phyloP scores from a whole-genome alignment of 2,797 vertebrate genomes.

The Margarornis squamiger region DNA sequence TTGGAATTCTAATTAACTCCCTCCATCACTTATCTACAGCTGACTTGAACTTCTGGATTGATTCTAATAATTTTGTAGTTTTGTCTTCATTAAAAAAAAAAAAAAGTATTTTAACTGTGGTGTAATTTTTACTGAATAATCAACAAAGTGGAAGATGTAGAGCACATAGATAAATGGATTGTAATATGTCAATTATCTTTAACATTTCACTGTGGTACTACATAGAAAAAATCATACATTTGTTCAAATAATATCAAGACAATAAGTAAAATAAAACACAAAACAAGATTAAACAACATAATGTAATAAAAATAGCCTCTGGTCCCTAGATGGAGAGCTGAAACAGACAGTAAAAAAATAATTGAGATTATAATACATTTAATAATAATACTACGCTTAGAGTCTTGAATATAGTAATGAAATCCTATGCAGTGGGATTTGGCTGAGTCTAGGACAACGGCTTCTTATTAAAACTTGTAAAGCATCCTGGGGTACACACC shows the following conservation, averaged over 20 bases:
- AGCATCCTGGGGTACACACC: neutral
- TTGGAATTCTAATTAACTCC: neutral
- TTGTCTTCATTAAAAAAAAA: neutral
- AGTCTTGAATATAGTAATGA: neutral
- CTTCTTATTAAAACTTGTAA: neutral
- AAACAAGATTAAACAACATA: neutral
- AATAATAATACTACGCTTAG: neutral
- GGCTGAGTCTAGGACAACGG: neutral
- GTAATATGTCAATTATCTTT: neutral
- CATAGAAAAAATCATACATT: neutral
- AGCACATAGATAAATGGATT: neutral
- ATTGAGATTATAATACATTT: neutral
- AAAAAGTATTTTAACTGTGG: neutral
- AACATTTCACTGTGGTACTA: neutral
- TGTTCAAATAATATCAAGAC: neutral
- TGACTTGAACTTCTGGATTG: neutral
- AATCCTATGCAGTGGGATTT: neutral
- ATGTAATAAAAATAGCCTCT: neutral
- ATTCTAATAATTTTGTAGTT: neutral
- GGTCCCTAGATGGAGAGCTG: neutral
- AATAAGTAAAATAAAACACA: neutral
- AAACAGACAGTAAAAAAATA: neutral
- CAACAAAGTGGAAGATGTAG: neutral
- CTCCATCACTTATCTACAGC: neutral
- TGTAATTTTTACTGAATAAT: neutral